A percentile compares a stretch with the other conserved stretches of the same genome.
Evolutionary conservation across 37 sponge, comb jelly and placozoan species (phyloP).

Genomic region (Halichondria panicea): DNA sequence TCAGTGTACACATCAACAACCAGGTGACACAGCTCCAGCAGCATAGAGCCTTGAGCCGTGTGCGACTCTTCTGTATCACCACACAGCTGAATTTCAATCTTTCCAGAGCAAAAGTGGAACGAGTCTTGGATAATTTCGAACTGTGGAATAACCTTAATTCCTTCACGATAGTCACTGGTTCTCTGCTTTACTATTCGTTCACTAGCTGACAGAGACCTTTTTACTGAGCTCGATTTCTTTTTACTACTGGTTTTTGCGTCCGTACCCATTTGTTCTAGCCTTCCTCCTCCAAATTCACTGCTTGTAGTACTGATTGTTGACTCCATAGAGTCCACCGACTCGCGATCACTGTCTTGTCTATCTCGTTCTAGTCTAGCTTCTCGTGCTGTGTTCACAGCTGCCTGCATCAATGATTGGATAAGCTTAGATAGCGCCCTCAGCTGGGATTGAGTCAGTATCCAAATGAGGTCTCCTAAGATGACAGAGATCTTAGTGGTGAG

Average conservation of each 20-base stretch:
- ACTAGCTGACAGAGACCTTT: neutral
- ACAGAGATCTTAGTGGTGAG: conserved; percentile 42
- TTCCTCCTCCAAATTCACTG: no score
- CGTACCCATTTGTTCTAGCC: neutral
- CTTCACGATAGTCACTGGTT: conserved; percentile 53
- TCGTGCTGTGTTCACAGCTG: conserved; percentile 44
- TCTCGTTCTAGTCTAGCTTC: conserved; percentile 7
- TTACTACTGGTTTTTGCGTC: neutral
- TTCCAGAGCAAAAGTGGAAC: conserved; percentile 60
- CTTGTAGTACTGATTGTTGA: neutral
- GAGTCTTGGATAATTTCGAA: conserved; percentile 78
- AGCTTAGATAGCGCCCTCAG: conserved; percentile 68
- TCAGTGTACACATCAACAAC: conserved; percentile 77
- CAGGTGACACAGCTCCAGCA: conserved; percentile 28
- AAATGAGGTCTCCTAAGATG: conserved; percentile 75
- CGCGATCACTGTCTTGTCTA: neutral
- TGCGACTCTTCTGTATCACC: conserved; percentile 26
- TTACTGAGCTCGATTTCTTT: neutral
- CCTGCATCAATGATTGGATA: conserved; percentile 62
- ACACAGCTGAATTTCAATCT: conserved; percentile 80
- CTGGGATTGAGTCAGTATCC: conserved; percentile 80
- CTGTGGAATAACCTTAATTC: conserved; percentile 39
- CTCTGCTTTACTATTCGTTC: conserved; percentile 5
- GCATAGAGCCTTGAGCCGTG: conserved; percentile 12
- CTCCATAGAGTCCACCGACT: neutral